Evolutionary conservation across 1,140 invertebrate species (phyloP).

Genomic region (Aphelinus atriplicis): DNA sequence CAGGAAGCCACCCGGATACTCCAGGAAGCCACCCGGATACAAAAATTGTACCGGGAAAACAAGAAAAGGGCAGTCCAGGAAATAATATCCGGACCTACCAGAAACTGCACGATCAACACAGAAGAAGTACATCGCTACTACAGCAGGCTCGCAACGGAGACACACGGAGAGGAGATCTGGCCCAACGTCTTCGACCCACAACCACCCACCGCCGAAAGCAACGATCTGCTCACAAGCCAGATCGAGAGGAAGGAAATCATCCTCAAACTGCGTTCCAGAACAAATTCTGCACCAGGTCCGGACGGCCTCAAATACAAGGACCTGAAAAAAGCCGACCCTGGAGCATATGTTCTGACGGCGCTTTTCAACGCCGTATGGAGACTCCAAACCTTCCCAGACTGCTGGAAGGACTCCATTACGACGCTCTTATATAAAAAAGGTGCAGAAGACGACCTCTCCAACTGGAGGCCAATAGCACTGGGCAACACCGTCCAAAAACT

Average conservation of each 20-base stretch:
- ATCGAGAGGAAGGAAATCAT: background rate
- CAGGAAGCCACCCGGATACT: too few species aligned
- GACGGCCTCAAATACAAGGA: background rate
- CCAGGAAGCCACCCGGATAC: background rate
- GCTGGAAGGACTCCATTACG: conserved; percentile 39
- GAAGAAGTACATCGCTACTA: background rate
- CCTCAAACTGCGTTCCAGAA: background rate
- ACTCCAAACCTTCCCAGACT: background rate
- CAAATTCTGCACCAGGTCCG: background rate
- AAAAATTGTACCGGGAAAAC: background rate
- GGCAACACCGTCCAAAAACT: conserved; percentile 51
- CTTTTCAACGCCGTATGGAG: background rate
- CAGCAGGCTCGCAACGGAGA: background rate
- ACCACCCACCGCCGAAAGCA: background rate
- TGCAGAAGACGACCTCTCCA: conserved; percentile 40
- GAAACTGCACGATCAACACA: background rate
- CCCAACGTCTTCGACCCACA: background rate
- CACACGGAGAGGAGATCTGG: background rate
- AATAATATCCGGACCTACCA: background rate
- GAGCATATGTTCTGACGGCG: background rate
- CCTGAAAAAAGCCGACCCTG: background rate
- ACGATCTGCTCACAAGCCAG: background rate
- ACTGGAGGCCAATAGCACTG: conserved; percentile 56
- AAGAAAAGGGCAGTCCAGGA: background rate
- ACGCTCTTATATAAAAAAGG: conserved; percentile 55